Conservation (phyloP, 2,113 vertebrate species). For the Parus major region DNA sequence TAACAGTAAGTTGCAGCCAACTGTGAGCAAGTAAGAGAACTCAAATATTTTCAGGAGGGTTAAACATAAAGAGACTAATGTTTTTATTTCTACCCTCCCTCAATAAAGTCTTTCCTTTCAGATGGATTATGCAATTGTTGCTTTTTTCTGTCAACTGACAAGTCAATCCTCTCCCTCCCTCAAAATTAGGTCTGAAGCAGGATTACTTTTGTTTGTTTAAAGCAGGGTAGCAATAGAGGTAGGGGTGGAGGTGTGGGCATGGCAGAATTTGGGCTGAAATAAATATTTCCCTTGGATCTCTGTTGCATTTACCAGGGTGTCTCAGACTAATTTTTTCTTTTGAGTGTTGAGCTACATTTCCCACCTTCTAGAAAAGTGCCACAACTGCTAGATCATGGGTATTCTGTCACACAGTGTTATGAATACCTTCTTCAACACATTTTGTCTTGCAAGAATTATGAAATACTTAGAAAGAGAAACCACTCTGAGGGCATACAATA, state of each 20-base stretch:
- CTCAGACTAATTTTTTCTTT: not conserved
- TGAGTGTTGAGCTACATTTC: not conserved
- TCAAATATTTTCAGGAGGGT: not conserved
- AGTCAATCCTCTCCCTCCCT: not conserved
- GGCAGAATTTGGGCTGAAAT: not conserved
- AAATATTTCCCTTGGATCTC: slow-evolving; percentile 8
- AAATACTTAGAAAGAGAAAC: not conserved
- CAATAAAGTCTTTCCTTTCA: not conserved
- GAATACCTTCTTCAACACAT: not conserved
- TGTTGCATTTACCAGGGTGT: not conserved
- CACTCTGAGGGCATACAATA: not conserved
- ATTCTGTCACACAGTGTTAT: not conserved
- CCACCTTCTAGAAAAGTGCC: not conserved
- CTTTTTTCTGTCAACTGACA: not conserved
- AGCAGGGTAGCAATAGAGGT: not conserved
- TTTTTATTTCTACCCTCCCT: not conserved
- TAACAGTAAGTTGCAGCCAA: not conserved
- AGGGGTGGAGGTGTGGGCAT: fast-evolving
- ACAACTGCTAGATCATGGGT: not conserved
- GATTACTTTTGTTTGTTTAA: not conserved
- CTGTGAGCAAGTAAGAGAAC: not conserved
- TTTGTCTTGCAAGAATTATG: not conserved
- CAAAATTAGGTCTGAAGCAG: not conserved
- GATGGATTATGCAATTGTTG: not conserved
- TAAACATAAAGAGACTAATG: not conserved